phyloP scores from a whole-genome alignment of 2,888 invertebrate genomes.

The Oxyteleia sp. region DNA sequence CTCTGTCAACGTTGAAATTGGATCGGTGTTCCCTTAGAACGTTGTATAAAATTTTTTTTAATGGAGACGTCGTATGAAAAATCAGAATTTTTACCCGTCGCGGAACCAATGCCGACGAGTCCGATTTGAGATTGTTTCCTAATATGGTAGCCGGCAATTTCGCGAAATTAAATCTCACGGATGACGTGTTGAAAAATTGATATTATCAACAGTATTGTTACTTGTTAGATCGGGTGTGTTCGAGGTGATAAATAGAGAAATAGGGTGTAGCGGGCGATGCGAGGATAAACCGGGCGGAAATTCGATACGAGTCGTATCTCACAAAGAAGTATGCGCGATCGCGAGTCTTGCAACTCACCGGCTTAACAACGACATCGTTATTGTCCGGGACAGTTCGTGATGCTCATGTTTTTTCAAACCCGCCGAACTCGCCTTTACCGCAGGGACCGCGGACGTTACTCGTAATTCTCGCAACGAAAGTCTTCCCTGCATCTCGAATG shows the following conservation, averaged over 20 bases:
- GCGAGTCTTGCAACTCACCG: constrained; percentile 68
- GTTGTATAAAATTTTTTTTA: too few species aligned
- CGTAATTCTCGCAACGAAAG: constrained; percentile 48
- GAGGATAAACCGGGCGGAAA: constrained; percentile 76
- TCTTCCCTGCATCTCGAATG: constrained; percentile 46
- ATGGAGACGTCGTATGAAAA: too few species aligned
- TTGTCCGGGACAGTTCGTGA: constrained; percentile 65
- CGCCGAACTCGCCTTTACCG: constrained; percentile 40
- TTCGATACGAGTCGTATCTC: constrained; percentile 81
- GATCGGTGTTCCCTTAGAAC: too few species aligned
- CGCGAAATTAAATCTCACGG: not conserved
- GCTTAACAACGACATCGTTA: constrained; percentile 72
- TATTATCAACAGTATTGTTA: constrained; percentile 45
- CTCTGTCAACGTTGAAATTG: too few species aligned
- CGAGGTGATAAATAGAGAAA: constrained; percentile 67
- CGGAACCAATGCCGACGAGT: too few species aligned
- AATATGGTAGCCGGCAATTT: not conserved
- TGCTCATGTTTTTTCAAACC: constrained; percentile 59
- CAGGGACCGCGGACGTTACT: constrained; percentile 25
- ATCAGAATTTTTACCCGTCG: too few species aligned
- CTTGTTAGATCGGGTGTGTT: constrained; percentile 29
- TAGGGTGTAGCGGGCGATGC: constrained; percentile 37
- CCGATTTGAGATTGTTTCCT: not conserved
- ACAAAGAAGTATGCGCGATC: constrained; percentile 81
- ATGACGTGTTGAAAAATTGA: constrained; percentile 25